phyloP scores from a whole-genome alignment of 2,888 invertebrate genomes.

The Elgonia sp. region DNA sequence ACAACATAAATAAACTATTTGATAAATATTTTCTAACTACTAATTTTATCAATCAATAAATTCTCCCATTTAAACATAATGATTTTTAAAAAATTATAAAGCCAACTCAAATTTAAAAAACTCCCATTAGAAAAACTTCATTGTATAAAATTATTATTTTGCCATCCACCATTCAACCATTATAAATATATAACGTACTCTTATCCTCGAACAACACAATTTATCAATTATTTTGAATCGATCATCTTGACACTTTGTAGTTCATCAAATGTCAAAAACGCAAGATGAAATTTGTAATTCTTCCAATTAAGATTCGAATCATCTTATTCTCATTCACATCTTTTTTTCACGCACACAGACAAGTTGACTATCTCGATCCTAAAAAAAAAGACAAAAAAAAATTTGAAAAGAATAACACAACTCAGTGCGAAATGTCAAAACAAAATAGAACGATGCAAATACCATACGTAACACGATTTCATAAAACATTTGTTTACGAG shows the following conservation, averaged over 20 bases:
- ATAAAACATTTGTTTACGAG: conserved; percentile 47
- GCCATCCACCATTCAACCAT: background rate
- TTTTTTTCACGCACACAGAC: background rate
- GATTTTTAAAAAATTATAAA: too few relatives aligned
- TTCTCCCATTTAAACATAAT: too few relatives aligned
- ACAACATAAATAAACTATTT: too few relatives aligned
- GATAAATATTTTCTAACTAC: too few relatives aligned
- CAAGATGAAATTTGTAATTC: too few relatives aligned
- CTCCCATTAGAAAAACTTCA: too few relatives aligned
- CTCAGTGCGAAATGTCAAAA: conserved; percentile 16
- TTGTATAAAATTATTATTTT: too few relatives aligned
- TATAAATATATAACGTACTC: background rate
- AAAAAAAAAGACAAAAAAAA: background rate
- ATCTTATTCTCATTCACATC: background rate
- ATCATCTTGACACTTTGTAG: background rate
- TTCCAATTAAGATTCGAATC: too few relatives aligned
- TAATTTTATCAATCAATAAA: too few relatives aligned
- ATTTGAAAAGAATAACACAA: background rate
- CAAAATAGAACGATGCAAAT: conserved; percentile 35
- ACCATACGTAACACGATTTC: conserved; percentile 10
- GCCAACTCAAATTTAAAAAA: too few relatives aligned
- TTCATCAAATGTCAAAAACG: background rate
- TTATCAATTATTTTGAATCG: background rate
- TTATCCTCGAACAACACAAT: background rate
- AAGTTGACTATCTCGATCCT: background rate